Evolutionary conservation across 2,888 invertebrate species (phyloP).

Genomic region (Lochmaea crataegi): DNA sequence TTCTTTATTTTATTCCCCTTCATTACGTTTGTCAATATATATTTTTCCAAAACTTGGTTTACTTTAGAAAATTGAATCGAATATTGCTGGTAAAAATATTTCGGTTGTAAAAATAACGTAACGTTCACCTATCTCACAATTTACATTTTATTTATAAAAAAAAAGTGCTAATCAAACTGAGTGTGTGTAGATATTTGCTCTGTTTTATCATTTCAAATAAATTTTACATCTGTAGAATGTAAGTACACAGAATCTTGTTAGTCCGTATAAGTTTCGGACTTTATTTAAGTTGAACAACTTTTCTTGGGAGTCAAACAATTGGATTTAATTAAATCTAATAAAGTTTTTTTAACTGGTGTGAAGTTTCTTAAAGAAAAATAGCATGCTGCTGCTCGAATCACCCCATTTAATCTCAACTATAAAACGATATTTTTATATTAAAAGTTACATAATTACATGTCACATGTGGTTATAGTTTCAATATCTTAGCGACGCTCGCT

Average conservation of each 20-base stretch:
- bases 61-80: slow-evolving; percentile 56
- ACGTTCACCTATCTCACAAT: slow-evolving; percentile 19
- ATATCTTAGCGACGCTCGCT: too few relatives aligned
- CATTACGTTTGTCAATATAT: slow-evolving; percentile 37
- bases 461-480: too few relatives aligned
- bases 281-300: too few relatives aligned
- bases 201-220: slow-evolving; percentile 36
- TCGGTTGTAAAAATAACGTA: slow-evolving; percentile 37
- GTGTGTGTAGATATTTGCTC: slow-evolving; percentile 29
- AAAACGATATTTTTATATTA: too few relatives aligned
- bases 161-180: slow-evolving; percentile 38
- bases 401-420: too few relatives aligned
- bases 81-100: slow-evolving; percentile 35
- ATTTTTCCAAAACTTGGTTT: slow-evolving; percentile 46
- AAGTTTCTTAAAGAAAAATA: neutral
- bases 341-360: too few relatives aligned
- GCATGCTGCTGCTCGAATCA: neutral
- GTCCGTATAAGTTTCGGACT: neutral
- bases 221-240: slow-evolving; percentile 19
- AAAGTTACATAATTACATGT: too few relatives aligned
- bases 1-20: slow-evolving; percentile 32
- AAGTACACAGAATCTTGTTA: slow-evolving; percentile 10
- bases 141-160: slow-evolving; percentile 35
- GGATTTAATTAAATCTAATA: too few relatives aligned
- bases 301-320: neutral